A percentile compares a stretch with the other conserved stretches of the same genome.
These are phyloP conservation scores for Melospiza georgiana DNA, from an alignment of 2,113 vertebrate genomes.

Conservation along the genomic window DNA sequence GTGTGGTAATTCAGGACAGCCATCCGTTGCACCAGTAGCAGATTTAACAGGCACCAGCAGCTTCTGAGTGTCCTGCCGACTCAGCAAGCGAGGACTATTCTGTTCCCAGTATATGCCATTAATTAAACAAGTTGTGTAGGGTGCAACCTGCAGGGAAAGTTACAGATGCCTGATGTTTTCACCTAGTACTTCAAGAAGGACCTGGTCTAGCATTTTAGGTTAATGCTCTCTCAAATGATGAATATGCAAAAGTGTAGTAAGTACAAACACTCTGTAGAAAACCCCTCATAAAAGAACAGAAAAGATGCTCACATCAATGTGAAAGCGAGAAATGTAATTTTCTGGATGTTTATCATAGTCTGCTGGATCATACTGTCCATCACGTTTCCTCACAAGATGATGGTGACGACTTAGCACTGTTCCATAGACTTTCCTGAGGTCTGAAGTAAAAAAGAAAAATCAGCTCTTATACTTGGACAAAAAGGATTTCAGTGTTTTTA, in stretches of 20 bases:
- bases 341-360: constrained; percentile 93
- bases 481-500: neutral
- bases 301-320: constrained; percentile 84
- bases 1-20: constrained; percentile 88
- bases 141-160: constrained; percentile 85
- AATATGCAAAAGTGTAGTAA: neutral
- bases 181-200: neutral
- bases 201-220: neutral
- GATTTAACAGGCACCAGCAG: constrained; percentile 80
- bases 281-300: neutral
- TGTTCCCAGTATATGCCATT: constrained; percentile 99
- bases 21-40: constrained; percentile 54
- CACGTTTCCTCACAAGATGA: constrained; percentile 92
- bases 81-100: constrained; percentile 88
- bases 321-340: constrained; percentile 91
- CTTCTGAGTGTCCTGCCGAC: constrained; percentile 84
- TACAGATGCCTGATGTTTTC: neutral
- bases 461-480: neutral
- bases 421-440: constrained; percentile 91
- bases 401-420: constrained; percentile 96
- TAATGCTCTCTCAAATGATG: neutral
- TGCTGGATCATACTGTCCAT: constrained; percentile 86
- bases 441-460: constrained; percentile 62
- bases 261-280: neutral
- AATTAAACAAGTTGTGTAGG: constrained; percentile 93